A percentile compares a stretch with the other conserved stretches of the same genome.
These are phyloP conservation scores for Microlaimidae sp. DNA, from an alignment of 2,888 invertebrate species.

Conservation along the genomic window DNA sequence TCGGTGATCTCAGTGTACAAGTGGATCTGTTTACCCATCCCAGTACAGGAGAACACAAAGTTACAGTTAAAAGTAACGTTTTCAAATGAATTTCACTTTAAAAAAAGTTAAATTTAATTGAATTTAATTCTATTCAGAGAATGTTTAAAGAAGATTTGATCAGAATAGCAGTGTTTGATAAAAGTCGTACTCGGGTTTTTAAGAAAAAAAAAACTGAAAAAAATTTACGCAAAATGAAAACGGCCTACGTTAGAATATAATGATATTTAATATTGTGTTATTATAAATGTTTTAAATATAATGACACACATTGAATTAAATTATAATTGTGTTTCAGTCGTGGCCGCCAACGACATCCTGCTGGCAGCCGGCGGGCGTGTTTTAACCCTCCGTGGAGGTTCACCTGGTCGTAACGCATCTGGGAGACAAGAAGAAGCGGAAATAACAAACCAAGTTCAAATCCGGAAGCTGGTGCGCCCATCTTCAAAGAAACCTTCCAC, in stretches of 20 bases:
- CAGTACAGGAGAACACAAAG: conserved; percentile 95
- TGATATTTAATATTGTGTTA: no score
- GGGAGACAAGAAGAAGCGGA: conserved; percentile 77
- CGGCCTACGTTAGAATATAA: no score
- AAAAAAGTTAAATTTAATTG: no score
- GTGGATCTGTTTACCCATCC: conserved; percentile 97
- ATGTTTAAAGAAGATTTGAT: no score
- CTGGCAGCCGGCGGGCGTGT: conserved; percentile 92
- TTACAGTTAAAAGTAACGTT: conserved; percentile 98
- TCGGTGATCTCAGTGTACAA: conserved; percentile 66
- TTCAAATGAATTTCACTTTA: no score
- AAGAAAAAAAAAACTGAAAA: no score
- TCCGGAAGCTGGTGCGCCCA: conserved; percentile 94
- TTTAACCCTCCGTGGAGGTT: conserved; percentile 95
- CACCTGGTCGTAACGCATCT: conserved; percentile 93
- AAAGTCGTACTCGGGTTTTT: no score
- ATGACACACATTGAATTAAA: background rate
- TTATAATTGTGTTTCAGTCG: conserved; percentile 49
- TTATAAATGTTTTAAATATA: no score
- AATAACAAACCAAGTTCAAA: conserved; percentile 93
- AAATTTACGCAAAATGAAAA: no score
- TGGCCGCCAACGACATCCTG: conserved; percentile 91
- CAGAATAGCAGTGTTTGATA: no score
- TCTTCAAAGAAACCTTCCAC: conserved; percentile 95
- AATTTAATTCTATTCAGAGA: no score